A percentile compares a stretch with the other conserved stretches of the same genome.
These are phyloP conservation scores for Digitonthophagus gazella DNA, from an alignment of 2,888 invertebrate genomes.

Conservation along the genomic window DNA sequence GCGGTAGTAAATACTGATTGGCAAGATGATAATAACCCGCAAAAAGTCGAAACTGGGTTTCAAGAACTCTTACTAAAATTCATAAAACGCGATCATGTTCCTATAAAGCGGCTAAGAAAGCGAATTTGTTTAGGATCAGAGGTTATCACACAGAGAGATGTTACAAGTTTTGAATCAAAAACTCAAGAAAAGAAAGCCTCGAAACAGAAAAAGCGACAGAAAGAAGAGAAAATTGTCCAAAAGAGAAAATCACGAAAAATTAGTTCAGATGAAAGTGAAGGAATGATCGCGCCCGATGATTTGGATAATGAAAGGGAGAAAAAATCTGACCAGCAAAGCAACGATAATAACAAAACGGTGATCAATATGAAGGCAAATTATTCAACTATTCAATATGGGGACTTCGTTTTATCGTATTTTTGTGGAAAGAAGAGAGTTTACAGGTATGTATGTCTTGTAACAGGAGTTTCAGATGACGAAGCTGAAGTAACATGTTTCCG, in stretches of 20 bases:
- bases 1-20: background rate
- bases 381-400: slow-evolving; percentile 24
- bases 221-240: slow-evolving; percentile 17
- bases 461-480: slow-evolving; percentile 25
- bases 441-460: slow-evolving; percentile 26
- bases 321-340: slow-evolving; percentile 21
- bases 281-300: slow-evolving; percentile 26
- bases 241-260: slow-evolving; percentile 24
- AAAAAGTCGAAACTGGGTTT: slow-evolving; percentile 24
- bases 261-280: slow-evolving; percentile 27
- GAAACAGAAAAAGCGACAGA: slow-evolving; percentile 22
- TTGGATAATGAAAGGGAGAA: slow-evolving; percentile 18
- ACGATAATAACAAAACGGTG: slow-evolving; percentile 19
- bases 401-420: slow-evolving; percentile 24
- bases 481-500: slow-evolving; percentile 27
- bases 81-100: slow-evolving; percentile 26
- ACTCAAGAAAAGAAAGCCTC: slow-evolving; percentile 23
- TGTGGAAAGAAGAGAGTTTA: slow-evolving; percentile 24
- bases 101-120: slow-evolving; percentile 26
- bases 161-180: slow-evolving; percentile 23
- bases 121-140: slow-evolving; percentile 22
- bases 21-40: slow-evolving; percentile 9
- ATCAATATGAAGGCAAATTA: slow-evolving; percentile 23
- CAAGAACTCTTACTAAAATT: slow-evolving; percentile 27
- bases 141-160: slow-evolving; percentile 17